phyloP scores from a whole-genome alignment of 64 coral and sea anemone genomes.

The Dendronephthya gigantea region DNA sequence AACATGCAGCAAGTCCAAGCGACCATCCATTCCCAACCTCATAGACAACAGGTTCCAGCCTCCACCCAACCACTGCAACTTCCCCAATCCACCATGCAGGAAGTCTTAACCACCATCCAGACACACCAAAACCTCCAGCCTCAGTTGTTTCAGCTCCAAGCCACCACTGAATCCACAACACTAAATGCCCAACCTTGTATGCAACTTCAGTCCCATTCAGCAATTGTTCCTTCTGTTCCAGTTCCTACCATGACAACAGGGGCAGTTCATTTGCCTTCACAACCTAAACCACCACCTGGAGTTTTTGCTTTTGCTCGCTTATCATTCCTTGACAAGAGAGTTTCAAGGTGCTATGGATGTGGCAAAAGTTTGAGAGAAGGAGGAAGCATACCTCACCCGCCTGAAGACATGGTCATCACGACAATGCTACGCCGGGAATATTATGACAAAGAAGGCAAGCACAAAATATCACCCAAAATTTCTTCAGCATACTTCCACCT shows the following conservation, averaged over 20 bases:
- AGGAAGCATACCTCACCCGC: background rate
- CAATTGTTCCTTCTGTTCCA: background rate
- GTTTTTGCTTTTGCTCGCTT: slow-evolving; percentile 10
- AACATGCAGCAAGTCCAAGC: too few species aligned
- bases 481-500: slow-evolving; percentile 18
- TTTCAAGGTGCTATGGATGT: slow-evolving; percentile 23
- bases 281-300: slow-evolving; percentile 11
- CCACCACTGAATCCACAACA: too few species aligned
- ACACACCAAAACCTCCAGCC: too few species aligned
- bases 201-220: background rate
- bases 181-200: too few species aligned
- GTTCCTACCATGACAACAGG: background rate
- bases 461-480: background rate
- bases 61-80: too few species aligned
- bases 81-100: too few species aligned
- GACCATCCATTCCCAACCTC: too few species aligned
- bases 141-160: too few species aligned
- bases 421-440: background rate
- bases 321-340: background rate
- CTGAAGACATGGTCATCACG: slow-evolving; percentile 2
- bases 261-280: background rate
- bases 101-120: too few species aligned
- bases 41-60: too few species aligned
- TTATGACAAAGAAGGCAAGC: slow-evolving; percentile 9
- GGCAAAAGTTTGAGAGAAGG: background rate